Percentiles rank a stretch among this genome's conserved stretches.
Conservation (phyloP, 1,140 invertebrate species). For the Manduca sexta region DNA sequence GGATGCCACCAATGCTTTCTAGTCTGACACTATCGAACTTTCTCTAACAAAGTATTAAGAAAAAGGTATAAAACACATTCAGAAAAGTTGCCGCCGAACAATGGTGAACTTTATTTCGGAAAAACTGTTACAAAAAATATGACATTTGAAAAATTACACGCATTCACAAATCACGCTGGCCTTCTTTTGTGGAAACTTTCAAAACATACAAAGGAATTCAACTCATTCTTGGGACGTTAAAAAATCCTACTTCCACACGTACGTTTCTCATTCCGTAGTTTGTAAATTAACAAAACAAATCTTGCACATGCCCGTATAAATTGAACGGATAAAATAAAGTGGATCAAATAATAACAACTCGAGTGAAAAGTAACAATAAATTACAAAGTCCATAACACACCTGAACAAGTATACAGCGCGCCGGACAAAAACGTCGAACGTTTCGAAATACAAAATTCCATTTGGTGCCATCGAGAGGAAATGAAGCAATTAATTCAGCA, state of each 20-base stretch:
- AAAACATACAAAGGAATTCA: slow-evolving; percentile 56
- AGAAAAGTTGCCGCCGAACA: slow-evolving; percentile 58
- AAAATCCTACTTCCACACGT: slow-evolving; percentile 33
- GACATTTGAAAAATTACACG: slow-evolving; percentile 72
- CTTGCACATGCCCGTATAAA: background rate
- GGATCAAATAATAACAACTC: slow-evolving; percentile 12
- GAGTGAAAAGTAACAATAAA: slow-evolving; percentile 28
- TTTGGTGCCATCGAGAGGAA: slow-evolving; percentile 67
- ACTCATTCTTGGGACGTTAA: slow-evolving; percentile 61
- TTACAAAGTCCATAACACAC: slow-evolving; percentile 36
- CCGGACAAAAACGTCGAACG: slow-evolving; percentile 56
- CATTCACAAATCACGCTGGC: slow-evolving; percentile 70
- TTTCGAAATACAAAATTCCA: slow-evolving; percentile 69
- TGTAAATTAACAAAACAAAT: background rate
- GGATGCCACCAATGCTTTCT: slow-evolving; percentile 28
- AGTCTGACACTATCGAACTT: slow-evolving; percentile 59
- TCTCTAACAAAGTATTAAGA: slow-evolving; percentile 46
- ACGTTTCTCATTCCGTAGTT: background rate
- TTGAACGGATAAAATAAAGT: slow-evolving; percentile 3
- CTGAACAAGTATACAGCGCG: slow-evolving; percentile 41
- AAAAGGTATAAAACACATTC: slow-evolving; percentile 54
- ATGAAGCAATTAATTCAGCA: slow-evolving; percentile 72
- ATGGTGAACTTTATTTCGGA: slow-evolving; percentile 65
- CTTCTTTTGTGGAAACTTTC: slow-evolving; percentile 66
- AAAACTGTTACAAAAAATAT: slow-evolving; percentile 69